Base-by-base conservation (phyloP, 2,797 vertebrate genomes). In the Acestrorhynchus altus region DNA sequence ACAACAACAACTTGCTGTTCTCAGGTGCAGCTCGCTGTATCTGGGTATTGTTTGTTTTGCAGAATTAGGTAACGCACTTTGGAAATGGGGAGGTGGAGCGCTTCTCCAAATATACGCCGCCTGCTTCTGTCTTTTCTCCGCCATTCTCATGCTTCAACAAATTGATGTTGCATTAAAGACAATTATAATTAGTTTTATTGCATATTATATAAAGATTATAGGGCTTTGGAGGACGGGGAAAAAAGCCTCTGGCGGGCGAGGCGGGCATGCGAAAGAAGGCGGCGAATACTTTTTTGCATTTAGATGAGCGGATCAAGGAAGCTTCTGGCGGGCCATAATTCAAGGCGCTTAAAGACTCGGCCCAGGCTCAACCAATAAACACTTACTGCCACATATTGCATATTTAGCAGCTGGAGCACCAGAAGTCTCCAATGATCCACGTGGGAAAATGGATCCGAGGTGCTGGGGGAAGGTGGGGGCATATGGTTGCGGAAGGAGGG, bases 151-250 rank as follows among this genome's bases (percentile, higher is more conserved):
- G 40, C 60, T 40, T 66, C 46, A 10, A 20, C 64, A 75, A 81
- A 78, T 77, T 76, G 72, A 82, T 78, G 56, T 63, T 75, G 67
- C 51, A 54, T 79, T 76, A 35, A 49, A 28, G 22, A 47, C 40
- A 65, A 56, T 59, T 69, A 39, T 52, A 63, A 76, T 81, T 78
- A 76, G 68, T 76, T 76, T 51, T 51, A 68, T 51, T 52, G 47
- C 66, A 52, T 51, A 68, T 80, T 63, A 71, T 71, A 47, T 77
- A 80, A 71, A 22, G 59, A 77, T 77, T 67, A 60, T 64, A 39
- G 74, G 46, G 51, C 74, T 69, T 77, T 60, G 42, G 18, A 18
- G 64, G 22, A 24, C 0, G 11, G 7, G 10, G 11, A 39, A 28
- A 31, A 31, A 79, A 61, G 71, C 49, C 49, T 35, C 40, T 56